Evolutionary conservation across 2,113 vertebrate species (phyloP).

Genomic region (Pao palembangensis): DNA sequence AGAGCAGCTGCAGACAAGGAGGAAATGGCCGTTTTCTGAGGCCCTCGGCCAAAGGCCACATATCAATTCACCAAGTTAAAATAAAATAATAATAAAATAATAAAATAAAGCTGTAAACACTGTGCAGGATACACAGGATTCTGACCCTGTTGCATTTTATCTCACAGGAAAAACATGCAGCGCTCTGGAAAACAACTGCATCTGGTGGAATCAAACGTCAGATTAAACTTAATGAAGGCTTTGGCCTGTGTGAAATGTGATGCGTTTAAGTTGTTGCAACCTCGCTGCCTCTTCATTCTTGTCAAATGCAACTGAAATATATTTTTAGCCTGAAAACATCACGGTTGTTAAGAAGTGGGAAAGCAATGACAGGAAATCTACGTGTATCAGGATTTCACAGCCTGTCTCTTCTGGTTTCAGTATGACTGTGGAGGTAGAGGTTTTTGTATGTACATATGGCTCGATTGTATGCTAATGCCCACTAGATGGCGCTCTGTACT

Average conservation of each 20-base stretch:
- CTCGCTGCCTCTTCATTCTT: neutral
- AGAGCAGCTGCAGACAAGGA: constrained; percentile 62
- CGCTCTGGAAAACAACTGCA: neutral
- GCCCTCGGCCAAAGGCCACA: neutral
- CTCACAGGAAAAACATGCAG: neutral
- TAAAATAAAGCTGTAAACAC: no score
- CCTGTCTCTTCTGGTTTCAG: neutral
- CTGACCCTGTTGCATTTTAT: neutral
- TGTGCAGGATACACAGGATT: neutral
- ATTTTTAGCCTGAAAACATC: no score
- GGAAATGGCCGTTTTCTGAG: constrained; percentile 46
- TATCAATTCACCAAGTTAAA: neutral
- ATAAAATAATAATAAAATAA: no score
- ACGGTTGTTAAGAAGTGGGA: neutral
- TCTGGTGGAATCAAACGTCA: neutral
- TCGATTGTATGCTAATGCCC: constrained; percentile 16
- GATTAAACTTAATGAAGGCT: neutral
- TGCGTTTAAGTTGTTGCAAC: no score
- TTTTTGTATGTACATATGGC: neutral
- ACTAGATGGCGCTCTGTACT: constrained; percentile 60
- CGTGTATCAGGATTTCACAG: neutral
- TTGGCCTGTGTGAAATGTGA: neutral
- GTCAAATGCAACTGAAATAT: neutral
- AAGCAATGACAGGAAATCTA: neutral
- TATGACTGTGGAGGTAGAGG: neutral